These are phyloP conservation scores for Tokudaia muenninki DNA, from an alignment of 2,797 vertebrate genomes.

Conservation along the genomic window DNA sequence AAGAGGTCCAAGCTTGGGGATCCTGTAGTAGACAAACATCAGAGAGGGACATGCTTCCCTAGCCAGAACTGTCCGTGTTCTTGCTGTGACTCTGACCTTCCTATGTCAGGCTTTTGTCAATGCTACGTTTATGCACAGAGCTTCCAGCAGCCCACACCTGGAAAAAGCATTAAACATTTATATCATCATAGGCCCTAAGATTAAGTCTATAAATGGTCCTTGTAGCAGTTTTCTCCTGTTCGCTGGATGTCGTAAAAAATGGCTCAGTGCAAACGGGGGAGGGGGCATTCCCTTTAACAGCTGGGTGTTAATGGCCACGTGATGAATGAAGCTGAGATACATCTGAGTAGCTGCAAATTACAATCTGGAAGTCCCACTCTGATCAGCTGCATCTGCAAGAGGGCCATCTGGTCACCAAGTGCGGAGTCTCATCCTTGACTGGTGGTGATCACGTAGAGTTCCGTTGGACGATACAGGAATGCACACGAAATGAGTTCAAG, in stretches of 20 bases:
- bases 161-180: conserved; percentile 59
- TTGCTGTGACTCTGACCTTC: not conserved
- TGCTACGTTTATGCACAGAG: not conserved
- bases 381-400: not conserved
- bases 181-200: conserved; percentile 15
- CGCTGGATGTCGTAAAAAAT: conserved; percentile 61
- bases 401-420: not conserved
- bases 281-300: not conserved
- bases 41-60: not conserved
- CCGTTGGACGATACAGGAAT: not conserved
- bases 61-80: not conserved
- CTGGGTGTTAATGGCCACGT: not conserved
- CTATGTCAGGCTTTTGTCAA: not conserved
- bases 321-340: not conserved
- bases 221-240: not conserved
- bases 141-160: conserved; percentile 34
- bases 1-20: not conserved
- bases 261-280: conserved; percentile 44
- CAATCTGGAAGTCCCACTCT: not conserved
- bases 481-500: not conserved
- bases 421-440: not conserved
- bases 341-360: not conserved
- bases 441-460: not conserved
- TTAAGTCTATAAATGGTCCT: conserved; percentile 65
- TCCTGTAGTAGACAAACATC: accelerated